A percentile compares a stretch with the other conserved stretches of the same genome.
These are phyloP conservation scores for Menidia beryllina DNA, from an alignment of 2,113 vertebrate species.

Conservation along the genomic window DNA sequence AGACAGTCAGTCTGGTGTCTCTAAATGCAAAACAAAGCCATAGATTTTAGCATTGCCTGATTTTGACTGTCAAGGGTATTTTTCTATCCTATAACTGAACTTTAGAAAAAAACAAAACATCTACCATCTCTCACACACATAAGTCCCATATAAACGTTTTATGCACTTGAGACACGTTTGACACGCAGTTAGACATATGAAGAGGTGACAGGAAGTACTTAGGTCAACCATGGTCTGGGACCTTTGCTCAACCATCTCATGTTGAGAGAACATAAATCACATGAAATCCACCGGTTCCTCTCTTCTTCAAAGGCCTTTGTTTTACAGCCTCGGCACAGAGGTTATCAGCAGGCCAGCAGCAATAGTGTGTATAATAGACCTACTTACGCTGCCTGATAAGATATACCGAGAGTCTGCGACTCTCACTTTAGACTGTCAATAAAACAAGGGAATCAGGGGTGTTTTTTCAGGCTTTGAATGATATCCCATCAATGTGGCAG, in stretches of 20 bases:
- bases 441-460: conserved; percentile 46
- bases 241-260: conserved; percentile 67
- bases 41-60: conserved; percentile 15
- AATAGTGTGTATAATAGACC: conserved; percentile 75
- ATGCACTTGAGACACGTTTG: neutral
- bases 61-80: neutral
- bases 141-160: neutral
- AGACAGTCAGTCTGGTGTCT: conserved; percentile 55
- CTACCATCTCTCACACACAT: neutral
- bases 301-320: conserved; percentile 80
- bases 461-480: conserved; percentile 69
- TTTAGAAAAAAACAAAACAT: conserved; percentile 5
- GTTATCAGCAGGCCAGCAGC: conserved; percentile 78
- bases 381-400: conserved; percentile 72
- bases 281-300: conserved; percentile 63
- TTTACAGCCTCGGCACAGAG: conserved; percentile 64
- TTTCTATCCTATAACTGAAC: neutral
- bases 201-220: conserved; percentile 67
- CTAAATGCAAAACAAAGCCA: conserved; percentile 41
- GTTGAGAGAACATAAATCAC: conserved; percentile 75
- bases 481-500: conserved; percentile 54
- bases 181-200: conserved; percentile 36
- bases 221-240: conserved; percentile 74
- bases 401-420: conserved; percentile 38
- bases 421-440: conserved; percentile 65